A percentile compares a stretch with the other conserved stretches of the same genome.
phyloP scores from a whole-genome alignment of 2,113 vertebrate genomes.

The Myanophis thanlyinensis region DNA sequence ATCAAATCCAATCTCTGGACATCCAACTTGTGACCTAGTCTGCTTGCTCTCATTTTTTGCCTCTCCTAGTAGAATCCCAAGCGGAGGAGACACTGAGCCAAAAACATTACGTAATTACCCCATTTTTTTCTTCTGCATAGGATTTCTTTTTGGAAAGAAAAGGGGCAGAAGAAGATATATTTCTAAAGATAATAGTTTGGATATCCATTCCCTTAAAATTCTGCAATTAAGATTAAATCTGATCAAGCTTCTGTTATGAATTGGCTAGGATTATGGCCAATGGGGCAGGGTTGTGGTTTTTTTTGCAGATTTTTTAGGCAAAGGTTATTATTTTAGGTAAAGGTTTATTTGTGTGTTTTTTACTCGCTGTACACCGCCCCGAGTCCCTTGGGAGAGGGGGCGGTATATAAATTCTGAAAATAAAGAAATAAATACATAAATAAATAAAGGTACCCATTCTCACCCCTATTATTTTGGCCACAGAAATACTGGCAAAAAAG shows the following conservation, averaged over 20 bases:
- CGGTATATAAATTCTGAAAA: no score
- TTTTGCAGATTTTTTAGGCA: not conserved
- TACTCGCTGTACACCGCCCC: no score
- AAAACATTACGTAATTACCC: not conserved
- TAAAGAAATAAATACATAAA: no score
- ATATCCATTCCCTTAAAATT: not conserved
- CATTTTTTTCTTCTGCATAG: not conserved
- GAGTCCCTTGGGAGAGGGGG: no score
- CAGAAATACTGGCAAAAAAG: not conserved
- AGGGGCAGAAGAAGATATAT: not conserved
- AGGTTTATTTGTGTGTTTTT: no score
- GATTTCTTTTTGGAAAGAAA: not conserved
- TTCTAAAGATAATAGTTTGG: not conserved
- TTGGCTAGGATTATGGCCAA: not conserved
- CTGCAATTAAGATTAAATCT: not conserved
- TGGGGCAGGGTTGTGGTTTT: not conserved
- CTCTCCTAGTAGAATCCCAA: not conserved
- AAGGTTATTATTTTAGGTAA: no score
- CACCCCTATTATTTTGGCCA: not conserved
- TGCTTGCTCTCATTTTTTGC: conserved; percentile 7
- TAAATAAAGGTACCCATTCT: not conserved
- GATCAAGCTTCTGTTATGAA: not conserved
- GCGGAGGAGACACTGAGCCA: not conserved
- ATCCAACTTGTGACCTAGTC: not conserved
- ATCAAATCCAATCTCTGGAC: conserved; percentile 11